Evolutionary conservation across 2,113 vertebrate genomes (phyloP), one percentile per base, ranked within the genome.

Genomic region (Danionella cerebrum): DNA sequence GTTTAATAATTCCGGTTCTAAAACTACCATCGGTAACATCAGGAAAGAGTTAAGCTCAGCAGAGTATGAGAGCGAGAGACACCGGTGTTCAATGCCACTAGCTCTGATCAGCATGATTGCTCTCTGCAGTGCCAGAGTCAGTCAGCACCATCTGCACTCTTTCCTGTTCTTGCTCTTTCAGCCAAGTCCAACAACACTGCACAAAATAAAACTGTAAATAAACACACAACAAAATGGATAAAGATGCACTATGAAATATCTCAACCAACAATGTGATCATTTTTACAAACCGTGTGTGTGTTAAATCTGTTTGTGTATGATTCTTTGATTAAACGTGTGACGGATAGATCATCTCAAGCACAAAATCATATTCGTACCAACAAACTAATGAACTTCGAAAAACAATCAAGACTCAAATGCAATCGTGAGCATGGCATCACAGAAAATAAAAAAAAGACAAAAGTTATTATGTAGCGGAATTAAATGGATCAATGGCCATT

Each of bases 71-170:
- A 33, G 59, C 5, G 12, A 1, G 35, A 3, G 33, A 2, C 9
- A n/a, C 22, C 19, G 31, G 45, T 68, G 57, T 68, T 72, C 42
- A n/a, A 54, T 68, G 66, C 65, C 65, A 67, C 51, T 42, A 67
- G 70, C 55, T 60, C 24, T 62, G 65, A 73, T 73, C 71, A 73
- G 71, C 71, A 57, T 68, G 71, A 48, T 63, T 35, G 47, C 22
- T 54, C 47, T 62, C 55, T 6, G 55, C 55, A 50, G 35, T 51
- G 67, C 67, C 67, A 70, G 54, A 53, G 65, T 66, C 52, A 53
- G 48, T 73, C 71, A 73, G 71, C 65, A 73, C 71, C 71, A 73
- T 73, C 71, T 73, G 71, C 58, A 68, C 57, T 63, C 35, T 73
- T 73, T 55, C 50, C 41, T 70, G 45, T 42, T 65, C 69, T 63